Conservation (phyloP, 2,113 vertebrate species). For the Neotragus moschatus region DNA sequence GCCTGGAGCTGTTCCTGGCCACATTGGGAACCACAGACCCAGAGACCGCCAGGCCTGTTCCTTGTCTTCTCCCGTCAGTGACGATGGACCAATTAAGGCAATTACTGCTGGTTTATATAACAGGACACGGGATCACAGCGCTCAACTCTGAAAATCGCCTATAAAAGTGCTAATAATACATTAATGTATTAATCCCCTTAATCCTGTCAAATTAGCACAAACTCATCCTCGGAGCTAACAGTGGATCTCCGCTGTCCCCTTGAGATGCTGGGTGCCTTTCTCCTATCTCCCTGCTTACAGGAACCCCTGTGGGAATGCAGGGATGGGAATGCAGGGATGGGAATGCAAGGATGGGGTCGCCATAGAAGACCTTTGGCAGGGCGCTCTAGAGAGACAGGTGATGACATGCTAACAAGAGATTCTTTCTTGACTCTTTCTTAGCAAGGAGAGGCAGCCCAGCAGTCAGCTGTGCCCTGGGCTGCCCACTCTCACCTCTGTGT, state of each 20-base stretch:
- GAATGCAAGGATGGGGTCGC: neutral
- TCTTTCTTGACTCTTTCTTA: neutral
- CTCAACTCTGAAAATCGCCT: constrained; percentile 78
- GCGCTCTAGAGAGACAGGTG: neutral
- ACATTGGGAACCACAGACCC: constrained; percentile 42
- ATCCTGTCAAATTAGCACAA: constrained; percentile 80
- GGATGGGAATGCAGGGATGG: neutral
- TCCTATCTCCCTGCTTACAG: accelerated
- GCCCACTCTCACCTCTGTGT: accelerated
- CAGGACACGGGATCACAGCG: constrained; percentile 74
- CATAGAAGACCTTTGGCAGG: neutral
- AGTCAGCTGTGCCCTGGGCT: neutral
- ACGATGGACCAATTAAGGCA: constrained; percentile 80
- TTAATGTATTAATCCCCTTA: constrained; percentile 83
- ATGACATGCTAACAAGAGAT: neutral
- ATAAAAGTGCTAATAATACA: constrained; percentile 79
- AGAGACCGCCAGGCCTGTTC: constrained; percentile 22
- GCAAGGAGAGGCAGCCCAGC: neutral
- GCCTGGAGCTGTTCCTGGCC: neutral
- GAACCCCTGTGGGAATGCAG: neutral
- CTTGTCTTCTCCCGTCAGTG: constrained; percentile 55
- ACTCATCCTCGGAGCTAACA: constrained; percentile 53
- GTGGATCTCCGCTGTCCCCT: neutral
- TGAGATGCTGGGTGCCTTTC: accelerated
- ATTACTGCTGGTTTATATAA: constrained; percentile 78